Percentiles rank a stretch among this genome's conserved stretches.
These are phyloP conservation scores for Spinus pinus DNA, from an alignment of 2,797 vertebrate species.

Conservation along the genomic window DNA sequence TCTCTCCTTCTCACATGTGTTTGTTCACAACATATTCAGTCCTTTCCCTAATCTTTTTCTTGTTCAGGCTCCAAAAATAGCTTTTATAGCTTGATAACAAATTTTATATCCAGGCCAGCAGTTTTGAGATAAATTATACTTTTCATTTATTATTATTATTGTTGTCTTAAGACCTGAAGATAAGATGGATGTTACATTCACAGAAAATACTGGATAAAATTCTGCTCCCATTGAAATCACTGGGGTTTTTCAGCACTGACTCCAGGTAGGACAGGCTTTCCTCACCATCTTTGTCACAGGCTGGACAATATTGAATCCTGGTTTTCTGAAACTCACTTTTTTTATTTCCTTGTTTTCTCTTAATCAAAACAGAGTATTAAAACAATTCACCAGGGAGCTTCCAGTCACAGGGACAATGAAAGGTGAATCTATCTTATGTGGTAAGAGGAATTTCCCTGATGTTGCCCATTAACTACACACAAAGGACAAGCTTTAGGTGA, in stretches of 20 bases:
- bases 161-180: neutral
- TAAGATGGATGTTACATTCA: neutral
- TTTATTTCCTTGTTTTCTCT: neutral
- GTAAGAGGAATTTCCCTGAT: neutral
- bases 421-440: neutral
- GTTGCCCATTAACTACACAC: neutral
- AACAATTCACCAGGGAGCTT: neutral
- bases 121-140: neutral
- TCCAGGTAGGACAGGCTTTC: neutral
- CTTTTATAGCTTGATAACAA: neutral
- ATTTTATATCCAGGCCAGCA: neutral
- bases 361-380: neutral
- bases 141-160: neutral
- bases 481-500: neutral
- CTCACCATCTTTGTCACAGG: neutral
- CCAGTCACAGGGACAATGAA: neutral
- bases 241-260: neutral
- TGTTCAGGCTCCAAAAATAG: neutral
- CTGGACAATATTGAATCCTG: neutral
- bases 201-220: neutral
- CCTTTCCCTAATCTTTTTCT: neutral
- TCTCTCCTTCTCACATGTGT: neutral
- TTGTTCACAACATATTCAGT: neutral
- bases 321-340: neutral
- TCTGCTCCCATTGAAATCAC: neutral